Conservation (phyloP, 2,113 vertebrate species). For the Etheostoma spectabile region DNA sequence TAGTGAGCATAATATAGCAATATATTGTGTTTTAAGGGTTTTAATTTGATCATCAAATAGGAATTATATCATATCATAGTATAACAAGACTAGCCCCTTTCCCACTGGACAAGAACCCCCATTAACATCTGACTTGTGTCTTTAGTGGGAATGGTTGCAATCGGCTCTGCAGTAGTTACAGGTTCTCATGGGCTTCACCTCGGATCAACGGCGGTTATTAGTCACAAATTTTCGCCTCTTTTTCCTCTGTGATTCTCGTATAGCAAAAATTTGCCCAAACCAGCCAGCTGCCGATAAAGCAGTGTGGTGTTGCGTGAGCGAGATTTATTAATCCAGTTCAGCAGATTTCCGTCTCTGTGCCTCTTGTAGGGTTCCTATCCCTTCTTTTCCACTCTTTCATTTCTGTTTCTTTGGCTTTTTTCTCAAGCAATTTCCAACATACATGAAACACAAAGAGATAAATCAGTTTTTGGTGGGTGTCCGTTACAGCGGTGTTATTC, state of each 20-base stretch:
- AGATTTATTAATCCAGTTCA: neutral
- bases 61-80: too few species aligned
- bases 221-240: too few species aligned
- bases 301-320: neutral
- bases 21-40: neutral
- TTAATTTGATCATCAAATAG: neutral
- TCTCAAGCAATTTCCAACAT: neutral
- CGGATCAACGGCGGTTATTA: too few species aligned
- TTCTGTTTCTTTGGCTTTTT: neutral
- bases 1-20: neutral
- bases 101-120: too few species aligned
- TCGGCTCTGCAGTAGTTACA: too few species aligned
- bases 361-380: neutral
- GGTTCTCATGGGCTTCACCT: too few species aligned
- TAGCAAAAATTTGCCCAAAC: neutral
- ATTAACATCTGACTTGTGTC: too few species aligned
- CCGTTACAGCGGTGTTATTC: neutral
- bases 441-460: neutral
- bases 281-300: neutral
- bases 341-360: neutral
- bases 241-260: neutral
- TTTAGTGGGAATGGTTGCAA: too few species aligned
- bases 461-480: neutral
- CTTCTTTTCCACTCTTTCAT: neutral
- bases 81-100: too few species aligned